Evolutionary conservation across 2,888 invertebrate species (phyloP).

Genomic region (Euplexia lucipara): DNA sequence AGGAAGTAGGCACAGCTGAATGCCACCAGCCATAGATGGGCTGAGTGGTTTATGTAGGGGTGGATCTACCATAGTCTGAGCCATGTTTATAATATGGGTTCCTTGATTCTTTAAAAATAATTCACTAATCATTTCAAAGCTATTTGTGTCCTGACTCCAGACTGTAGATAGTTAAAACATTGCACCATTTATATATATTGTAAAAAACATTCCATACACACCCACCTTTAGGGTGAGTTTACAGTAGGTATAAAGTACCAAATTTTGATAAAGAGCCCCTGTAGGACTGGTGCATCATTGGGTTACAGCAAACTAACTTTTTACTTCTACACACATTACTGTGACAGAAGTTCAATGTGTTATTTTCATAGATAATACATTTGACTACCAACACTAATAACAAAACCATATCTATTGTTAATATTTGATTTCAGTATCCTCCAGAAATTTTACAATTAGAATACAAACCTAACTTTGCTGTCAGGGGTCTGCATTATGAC

Average conservation of each 20-base stretch:
- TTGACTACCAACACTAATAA: background rate
- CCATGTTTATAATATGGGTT: no score
- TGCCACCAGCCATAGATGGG: background rate
- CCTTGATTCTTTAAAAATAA: no score
- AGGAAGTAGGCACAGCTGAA: background rate
- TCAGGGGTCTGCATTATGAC: constrained; percentile 99
- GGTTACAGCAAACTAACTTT: constrained; percentile 22
- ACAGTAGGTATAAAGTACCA: no score
- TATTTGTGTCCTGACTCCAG: no score
- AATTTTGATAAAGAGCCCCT: no score
- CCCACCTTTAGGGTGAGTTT: no score
- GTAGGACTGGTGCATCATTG: no score
- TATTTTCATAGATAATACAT: background rate
- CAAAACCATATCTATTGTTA: background rate
- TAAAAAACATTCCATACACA: no score
- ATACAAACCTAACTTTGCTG: constrained; percentile 98
- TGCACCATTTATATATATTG: no score
- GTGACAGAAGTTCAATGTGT: background rate
- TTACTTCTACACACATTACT: background rate
- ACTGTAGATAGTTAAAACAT: no score
- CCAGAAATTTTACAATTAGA: constrained; percentile 94
- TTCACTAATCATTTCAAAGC: no score
- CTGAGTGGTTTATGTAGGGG: background rate
- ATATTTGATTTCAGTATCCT: constrained; percentile 94
- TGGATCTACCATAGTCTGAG: no score